Conservation (phyloP, 2,113 vertebrate species). For the Rousettus leschenaultii region DNA sequence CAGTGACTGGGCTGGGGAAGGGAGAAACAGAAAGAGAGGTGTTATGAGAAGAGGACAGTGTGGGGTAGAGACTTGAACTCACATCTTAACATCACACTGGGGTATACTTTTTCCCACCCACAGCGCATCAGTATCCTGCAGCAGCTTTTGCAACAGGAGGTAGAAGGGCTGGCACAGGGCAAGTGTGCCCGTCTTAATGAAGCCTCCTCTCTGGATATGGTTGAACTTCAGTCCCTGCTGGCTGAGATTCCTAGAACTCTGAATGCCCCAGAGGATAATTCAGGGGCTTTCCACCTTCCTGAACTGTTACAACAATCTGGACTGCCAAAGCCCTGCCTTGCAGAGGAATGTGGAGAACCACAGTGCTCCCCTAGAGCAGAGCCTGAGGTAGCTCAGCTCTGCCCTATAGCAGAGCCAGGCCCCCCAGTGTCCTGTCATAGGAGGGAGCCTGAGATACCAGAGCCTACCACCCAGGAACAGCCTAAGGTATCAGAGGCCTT, state of each 20-base stretch:
- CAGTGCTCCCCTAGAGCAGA: neutral
- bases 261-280: neutral
- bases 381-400: neutral
- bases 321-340: neutral
- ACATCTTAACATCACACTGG: neutral
- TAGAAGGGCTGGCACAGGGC: conserved; percentile 35
- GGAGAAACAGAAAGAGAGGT: neutral
- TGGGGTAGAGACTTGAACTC: neutral
- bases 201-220: conserved; percentile 44
- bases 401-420: neutral
- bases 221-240: conserved; percentile 54
- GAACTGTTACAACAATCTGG: neutral
- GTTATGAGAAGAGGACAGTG: neutral
- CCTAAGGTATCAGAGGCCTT: neutral
- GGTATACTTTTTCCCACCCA: neutral
- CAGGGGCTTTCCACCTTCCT: neutral
- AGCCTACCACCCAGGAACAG: neutral
- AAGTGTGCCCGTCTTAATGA: neutral
- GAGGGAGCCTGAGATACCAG: neutral
- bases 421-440: neutral
- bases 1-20: neutral
- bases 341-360: neutral
- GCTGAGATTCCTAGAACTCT: conserved; percentile 46
- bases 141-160: conserved; percentile 65
- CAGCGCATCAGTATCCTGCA: conserved; percentile 72